Percentiles rank a stretch among this genome's conserved stretches.
Evolutionary conservation across 2,797 vertebrate genomes (phyloP).

Genomic region (Rhodeus uyekii): DNA sequence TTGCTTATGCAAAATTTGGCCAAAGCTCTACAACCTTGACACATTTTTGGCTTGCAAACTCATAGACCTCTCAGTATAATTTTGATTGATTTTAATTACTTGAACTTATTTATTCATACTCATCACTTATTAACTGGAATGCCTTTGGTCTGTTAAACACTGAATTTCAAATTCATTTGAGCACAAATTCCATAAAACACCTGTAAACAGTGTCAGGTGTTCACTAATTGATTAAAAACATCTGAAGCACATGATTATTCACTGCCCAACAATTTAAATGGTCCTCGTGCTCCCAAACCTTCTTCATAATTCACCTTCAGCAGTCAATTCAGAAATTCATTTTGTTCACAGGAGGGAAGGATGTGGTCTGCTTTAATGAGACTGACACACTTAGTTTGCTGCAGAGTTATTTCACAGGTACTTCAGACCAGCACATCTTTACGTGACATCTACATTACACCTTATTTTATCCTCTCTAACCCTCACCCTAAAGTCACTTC

Average conservation of each 20-base stretch:
- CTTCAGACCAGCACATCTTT: not conserved
- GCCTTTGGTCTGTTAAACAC: not conserved
- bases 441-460: not conserved
- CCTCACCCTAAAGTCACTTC: not conserved
- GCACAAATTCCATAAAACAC: not conserved
- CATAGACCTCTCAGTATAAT: not conserved
- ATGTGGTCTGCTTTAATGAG: conserved; percentile 49
- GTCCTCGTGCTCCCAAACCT: conserved; percentile 10
- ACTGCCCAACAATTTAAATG: conserved; percentile 18
- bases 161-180: not conserved
- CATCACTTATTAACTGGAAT: not conserved
- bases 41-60: not conserved
- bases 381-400: conserved; percentile 20
- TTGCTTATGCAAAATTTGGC: not conserved
- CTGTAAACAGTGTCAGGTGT: not conserved
- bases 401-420: not conserved
- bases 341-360: conserved; percentile 34
- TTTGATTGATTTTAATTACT: not conserved
- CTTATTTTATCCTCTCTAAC: not conserved
- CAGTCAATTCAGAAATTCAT: conserved; percentile 44
- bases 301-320: conserved; percentile 43
- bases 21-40: not conserved
- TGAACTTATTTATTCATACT: not conserved
- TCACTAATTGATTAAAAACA: conserved; percentile 18
- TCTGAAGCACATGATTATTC: conserved; percentile 23